Evolutionary conservation across 2,113 vertebrate genomes (phyloP).

Genomic region (Argyrosomus japonicus): DNA sequence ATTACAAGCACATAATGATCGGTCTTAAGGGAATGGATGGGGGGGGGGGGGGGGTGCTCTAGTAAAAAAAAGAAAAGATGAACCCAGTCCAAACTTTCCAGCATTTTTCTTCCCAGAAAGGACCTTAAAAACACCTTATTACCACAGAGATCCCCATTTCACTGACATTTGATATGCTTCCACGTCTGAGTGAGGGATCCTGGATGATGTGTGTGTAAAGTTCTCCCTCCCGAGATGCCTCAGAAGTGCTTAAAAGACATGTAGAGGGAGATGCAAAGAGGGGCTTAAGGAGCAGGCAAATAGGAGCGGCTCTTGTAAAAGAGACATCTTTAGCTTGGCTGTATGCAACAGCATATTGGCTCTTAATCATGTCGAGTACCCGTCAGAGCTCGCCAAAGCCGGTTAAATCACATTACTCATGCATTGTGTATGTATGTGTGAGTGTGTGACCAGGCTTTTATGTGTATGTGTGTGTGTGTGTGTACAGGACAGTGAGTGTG

Average conservation of each 20-base stretch:
- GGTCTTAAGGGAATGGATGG: conserved; percentile 51
- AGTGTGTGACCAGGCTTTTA: conserved; percentile 37
- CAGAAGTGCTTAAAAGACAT: conserved; percentile 83
- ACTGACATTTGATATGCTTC: conserved; percentile 80
- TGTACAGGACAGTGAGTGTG: conserved; percentile 38
- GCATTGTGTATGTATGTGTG: conserved; percentile 75
- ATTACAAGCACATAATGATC: conserved; percentile 78
- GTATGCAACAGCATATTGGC: conserved; percentile 75
- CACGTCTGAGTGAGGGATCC: conserved; percentile 72
- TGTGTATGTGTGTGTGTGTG: conserved; percentile 28
- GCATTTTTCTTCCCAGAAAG: conserved; percentile 63
- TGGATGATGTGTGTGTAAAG: conserved; percentile 67
- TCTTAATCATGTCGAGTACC: conserved; percentile 84
- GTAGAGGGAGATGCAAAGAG: conserved; percentile 81
- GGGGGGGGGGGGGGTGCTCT: conserved; percentile 27
- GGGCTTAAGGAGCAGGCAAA: conserved; percentile 82
- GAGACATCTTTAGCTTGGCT: conserved; percentile 80
- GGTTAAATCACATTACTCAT: conserved; percentile 86
- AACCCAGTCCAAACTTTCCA: conserved; percentile 76
- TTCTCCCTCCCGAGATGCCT: conserved; percentile 66
- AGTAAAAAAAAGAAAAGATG: conserved; percentile 63
- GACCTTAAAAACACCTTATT: conserved; percentile 77
- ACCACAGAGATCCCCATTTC: conserved; percentile 68
- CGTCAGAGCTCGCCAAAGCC: conserved; percentile 83
- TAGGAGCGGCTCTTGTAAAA: conserved; percentile 72